phyloP scores from a whole-genome alignment of 2,113 vertebrate species.

The Thunnus thynnus region DNA sequence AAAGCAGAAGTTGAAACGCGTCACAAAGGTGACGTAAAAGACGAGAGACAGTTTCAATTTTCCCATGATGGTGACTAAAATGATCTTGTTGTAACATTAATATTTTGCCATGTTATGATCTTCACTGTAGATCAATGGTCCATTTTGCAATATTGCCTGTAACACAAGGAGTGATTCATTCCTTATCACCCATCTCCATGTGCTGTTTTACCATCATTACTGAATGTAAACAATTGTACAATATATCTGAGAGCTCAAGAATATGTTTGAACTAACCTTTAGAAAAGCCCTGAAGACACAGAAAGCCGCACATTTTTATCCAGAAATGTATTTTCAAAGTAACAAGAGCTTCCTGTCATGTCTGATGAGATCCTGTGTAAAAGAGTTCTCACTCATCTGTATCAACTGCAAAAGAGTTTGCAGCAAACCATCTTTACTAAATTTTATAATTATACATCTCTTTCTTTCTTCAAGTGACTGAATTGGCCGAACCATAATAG shows the following conservation, averaged over 20 bases:
- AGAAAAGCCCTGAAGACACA: too few species aligned
- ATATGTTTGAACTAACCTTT: too few species aligned
- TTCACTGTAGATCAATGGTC: neutral
- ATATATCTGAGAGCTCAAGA: too few species aligned
- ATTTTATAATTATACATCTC: neutral
- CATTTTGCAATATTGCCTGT: neutral
- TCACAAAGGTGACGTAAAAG: neutral
- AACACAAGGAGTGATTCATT: neutral
- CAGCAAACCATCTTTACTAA: neutral
- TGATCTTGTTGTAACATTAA: too few species aligned
- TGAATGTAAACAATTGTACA: neutral
- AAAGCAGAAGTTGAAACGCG: neutral
- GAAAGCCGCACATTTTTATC: too few species aligned
- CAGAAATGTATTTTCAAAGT: neutral
- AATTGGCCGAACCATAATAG: neutral
- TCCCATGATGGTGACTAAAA: too few species aligned
- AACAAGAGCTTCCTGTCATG: neutral
- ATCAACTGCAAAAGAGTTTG: neutral
- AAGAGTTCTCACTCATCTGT: neutral
- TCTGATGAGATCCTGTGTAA: neutral
- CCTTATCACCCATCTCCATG: neutral
- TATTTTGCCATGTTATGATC: neutral
- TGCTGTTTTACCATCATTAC: neutral
- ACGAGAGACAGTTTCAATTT: neutral
- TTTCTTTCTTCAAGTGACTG: neutral